Base-by-base conservation (phyloP, 2,888 invertebrate species). In the Aphidoletes aphidimyza region DNA sequence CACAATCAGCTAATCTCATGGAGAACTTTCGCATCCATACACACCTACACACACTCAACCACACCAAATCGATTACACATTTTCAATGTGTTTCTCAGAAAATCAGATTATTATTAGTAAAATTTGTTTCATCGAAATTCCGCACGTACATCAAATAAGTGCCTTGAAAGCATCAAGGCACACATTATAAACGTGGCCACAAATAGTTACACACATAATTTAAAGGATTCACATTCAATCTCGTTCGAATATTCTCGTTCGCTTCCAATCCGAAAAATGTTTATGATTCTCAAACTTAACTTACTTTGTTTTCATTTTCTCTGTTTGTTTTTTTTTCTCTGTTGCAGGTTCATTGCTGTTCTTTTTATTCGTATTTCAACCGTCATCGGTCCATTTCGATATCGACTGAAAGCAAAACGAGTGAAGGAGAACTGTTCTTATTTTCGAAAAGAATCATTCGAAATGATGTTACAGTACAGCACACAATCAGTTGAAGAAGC, bases 401-500 rank as follows among this genome's bases (percentile, higher is more conserved):
- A 34, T 69, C 69, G 69, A 11, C 69, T n/a, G n/a, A n/a, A n/a
- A n/a, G n/a, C n/a, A n/a, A n/a, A n/a, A n/a, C n/a, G n/a, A n/a
- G n/a, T n/a, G n/a, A n/a, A n/a, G n/a, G n/a, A n/a, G n/a, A n/a
- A n/a, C n/a, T n/a, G n/a, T n/a, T n/a, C n/a, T n/a, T n/a, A n/a
- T n/a, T n/a, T n/a, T n/a, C n/a, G n/a, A n/a, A n/a, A n/a, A n/a
- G n/a, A n/a, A n/a, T n/a, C n/a, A n/a, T n/a, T n/a, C 34, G 3
- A 69, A 69, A 69, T 69, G 69, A 69, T 69, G 69, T 69, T 30
- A 30, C 69, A 69, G 30, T n/a, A n/a, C n/a, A n/a, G n/a, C n/a
- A n/a, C 69, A 69, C 69, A 69, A 69, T 69, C 26, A 69, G 69
- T 69, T 69, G 30, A 69, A 69, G 69, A 69, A 69, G 69, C 69